These are phyloP conservation scores for Melanerpes aurifrons DNA, from an alignment of 2,113 vertebrate species.

Conservation along the genomic window DNA sequence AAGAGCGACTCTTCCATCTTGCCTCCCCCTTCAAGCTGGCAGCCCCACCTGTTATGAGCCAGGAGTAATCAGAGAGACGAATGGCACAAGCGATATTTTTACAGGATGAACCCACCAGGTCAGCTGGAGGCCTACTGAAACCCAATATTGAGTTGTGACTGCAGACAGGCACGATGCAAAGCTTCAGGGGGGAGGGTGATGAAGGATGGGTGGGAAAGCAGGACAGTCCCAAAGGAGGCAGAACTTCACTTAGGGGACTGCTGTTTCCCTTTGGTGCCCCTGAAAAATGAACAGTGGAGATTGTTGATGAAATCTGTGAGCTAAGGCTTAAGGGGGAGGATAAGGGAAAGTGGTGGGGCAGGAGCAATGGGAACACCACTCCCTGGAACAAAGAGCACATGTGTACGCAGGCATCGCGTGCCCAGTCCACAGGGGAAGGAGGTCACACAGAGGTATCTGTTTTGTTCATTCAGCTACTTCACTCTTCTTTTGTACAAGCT, in stretches of 20 bases:
- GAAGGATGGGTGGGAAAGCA: conserved; percentile 21
- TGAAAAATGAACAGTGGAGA: conserved; percentile 11
- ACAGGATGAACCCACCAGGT: conserved; percentile 49
- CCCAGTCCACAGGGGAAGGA: not conserved
- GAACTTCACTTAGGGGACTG: not conserved
- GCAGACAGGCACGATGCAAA: not conserved
- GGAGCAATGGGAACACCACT: not conserved
- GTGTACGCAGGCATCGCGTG: not conserved
- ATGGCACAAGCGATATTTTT: conserved; percentile 46
- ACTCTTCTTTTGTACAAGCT: not conserved
- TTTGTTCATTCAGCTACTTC: not conserved
- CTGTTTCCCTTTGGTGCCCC: conserved; percentile 26
- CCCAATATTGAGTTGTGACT: conserved; percentile 11
- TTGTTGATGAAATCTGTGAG: not conserved
- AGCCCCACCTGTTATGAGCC: conserved; percentile 52
- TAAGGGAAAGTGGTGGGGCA: not conserved
- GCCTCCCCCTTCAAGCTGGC: not conserved
- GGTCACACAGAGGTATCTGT: not conserved
- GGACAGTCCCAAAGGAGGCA: not conserved
- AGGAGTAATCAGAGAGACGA: conserved; percentile 49
- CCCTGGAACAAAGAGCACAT: conserved; percentile 21
- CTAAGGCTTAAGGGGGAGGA: not conserved
- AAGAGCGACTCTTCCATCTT: not conserved
- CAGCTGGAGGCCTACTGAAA: conserved; percentile 65
- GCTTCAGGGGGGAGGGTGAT: conserved; percentile 31